Percentiles rank a stretch among this genome's conserved stretches.
Evolutionary conservation across 2,113 vertebrate species (phyloP).

Genomic region (Calyptomena viridis): DNA sequence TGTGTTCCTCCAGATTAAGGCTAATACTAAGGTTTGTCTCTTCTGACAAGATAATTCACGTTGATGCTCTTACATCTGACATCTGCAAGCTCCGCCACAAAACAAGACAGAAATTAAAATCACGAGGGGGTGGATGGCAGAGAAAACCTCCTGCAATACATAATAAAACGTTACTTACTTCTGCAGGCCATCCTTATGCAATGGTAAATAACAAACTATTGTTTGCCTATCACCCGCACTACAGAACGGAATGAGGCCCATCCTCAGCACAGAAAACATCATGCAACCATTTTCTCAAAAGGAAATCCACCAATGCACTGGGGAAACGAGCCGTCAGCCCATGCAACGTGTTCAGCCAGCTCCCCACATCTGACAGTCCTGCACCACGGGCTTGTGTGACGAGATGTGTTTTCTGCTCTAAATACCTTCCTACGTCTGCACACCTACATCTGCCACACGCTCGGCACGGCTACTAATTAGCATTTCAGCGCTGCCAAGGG

Average conservation of each 20-base stretch:
- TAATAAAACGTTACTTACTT: not conserved
- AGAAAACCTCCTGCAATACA: not conserved
- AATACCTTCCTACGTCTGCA: not conserved
- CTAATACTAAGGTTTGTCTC: not conserved
- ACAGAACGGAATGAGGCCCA: fast-evolving
- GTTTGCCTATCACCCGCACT: not conserved
- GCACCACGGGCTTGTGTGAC: fast-evolving
- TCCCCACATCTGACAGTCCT: not conserved
- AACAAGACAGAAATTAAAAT: not conserved
- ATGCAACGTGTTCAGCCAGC: not conserved
- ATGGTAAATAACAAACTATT: not conserved
- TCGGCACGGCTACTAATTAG: not conserved
- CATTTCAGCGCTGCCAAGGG: not conserved
- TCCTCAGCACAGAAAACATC: not conserved
- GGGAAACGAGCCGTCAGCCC: not conserved
- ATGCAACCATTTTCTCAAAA: not conserved
- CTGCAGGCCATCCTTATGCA: not conserved
- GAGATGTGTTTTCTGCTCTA: fast-evolving
- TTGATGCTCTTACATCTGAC: not conserved
- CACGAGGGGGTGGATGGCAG: not conserved
- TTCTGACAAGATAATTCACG: not conserved
- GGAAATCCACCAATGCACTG: fast-evolving
- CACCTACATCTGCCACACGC: not conserved
- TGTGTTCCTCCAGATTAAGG: not conserved
- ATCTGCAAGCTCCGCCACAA: not conserved